Percentiles rank a stretch among this genome's conserved stretches.
phyloP scores from a whole-genome alignment of 2,888 invertebrate species.

The Tachina lurida region DNA sequence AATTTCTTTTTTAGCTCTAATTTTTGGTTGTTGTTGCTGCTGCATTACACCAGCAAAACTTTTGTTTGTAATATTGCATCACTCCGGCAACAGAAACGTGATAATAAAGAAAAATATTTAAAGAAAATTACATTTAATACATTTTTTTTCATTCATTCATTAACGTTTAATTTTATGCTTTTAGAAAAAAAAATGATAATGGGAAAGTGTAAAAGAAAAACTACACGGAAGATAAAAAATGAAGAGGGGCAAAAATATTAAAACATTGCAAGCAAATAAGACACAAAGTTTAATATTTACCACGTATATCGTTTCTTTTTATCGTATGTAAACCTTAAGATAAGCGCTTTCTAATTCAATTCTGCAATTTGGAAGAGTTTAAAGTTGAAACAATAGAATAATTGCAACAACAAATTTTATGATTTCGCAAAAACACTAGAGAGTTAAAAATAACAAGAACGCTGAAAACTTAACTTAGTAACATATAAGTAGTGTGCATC shows the following conservation, averaged over 20 bases:
- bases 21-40: background rate
- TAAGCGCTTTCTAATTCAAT: no score
- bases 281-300: no score
- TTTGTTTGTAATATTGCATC: constrained; percentile 44
- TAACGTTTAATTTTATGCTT: constrained; percentile 61
- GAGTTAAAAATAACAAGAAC: no score
- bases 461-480: no score
- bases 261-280: background rate
- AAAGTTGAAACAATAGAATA: no score
- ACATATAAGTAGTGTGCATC: no score
- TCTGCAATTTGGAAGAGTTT: no score
- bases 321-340: no score
- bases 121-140: constrained; percentile 44
- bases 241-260: background rate
- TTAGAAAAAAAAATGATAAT: constrained; percentile 22
- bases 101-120: constrained; percentile 32
- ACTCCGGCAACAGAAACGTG: constrained; percentile 11
- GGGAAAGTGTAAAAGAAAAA: background rate
- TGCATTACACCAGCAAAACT: background rate
- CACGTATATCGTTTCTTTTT: no score
- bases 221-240: background rate
- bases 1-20: constrained; percentile 1
- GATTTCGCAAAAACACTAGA: no score
- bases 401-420: no score
- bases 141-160: constrained; percentile 33